These are phyloP conservation scores for human DNA, from an alignment of 2,113 vertebrate species.

Conservation along the genomic window GRCh38 chr3:169510501-169511000, in stretches of 20 bases:
- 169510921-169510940: slow-evolving; percentile 20
- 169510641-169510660: slow-evolving; percentile 92
- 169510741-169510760: background rate
- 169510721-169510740: slow-evolving; percentile 74
- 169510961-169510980: background rate
- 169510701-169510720: slow-evolving; percentile 76
- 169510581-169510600: slow-evolving; percentile 99
- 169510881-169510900: slow-evolving; percentile 63
- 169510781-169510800: slow-evolving; percentile 76
- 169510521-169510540: slow-evolving; percentile 89
- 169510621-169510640: slow-evolving; percentile 91
- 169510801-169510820: slow-evolving; percentile 27
- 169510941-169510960: slow-evolving; percentile 56
- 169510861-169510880: slow-evolving; percentile 47
- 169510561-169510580: slow-evolving; percentile 94
- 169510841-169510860: slow-evolving; percentile 46
- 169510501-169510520: slow-evolving; percentile 97
- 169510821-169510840: background rate
- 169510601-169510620: slow-evolving; percentile 92
- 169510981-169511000: background rate
- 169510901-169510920: slow-evolving; percentile 55
- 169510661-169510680: slow-evolving; percentile 92
- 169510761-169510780: slow-evolving; percentile 77
- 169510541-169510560: slow-evolving; percentile 94
- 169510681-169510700: slow-evolving; percentile 85